Conservation (phyloP, 2,888 invertebrate species). For the Xanthia icteritia region DNA sequence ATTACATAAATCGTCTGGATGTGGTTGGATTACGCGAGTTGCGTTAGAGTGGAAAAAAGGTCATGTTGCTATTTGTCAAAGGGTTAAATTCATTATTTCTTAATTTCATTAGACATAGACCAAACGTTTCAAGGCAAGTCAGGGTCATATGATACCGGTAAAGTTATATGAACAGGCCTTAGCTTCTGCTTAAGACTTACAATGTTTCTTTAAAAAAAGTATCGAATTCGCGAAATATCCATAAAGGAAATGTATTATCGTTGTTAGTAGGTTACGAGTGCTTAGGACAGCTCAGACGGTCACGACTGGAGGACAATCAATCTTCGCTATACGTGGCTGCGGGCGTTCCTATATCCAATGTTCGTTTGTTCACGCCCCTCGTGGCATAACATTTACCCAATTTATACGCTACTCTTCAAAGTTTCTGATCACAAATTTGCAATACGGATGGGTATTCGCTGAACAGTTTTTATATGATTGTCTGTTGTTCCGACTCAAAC, state of each 20-base stretch:
- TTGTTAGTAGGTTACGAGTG: constrained; percentile 40
- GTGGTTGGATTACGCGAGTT: constrained; percentile 8
- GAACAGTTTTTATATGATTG: background rate
- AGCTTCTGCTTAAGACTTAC: background rate
- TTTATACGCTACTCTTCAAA: constrained; percentile 2
- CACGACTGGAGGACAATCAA: constrained; percentile 42
- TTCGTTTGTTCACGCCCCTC: constrained; percentile 11
- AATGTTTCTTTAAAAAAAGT: constrained; percentile 5
- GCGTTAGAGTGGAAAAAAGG: background rate
- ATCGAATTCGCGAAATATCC: background rate
- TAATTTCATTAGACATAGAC: background rate
- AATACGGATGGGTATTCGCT: background rate
- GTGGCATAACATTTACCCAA: constrained; percentile 8
- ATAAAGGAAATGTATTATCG: constrained; percentile 39
- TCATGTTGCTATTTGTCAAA: background rate
- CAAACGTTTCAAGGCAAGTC: background rate
- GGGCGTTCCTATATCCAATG: constrained; percentile 15
- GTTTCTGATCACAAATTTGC: constrained; percentile 16
- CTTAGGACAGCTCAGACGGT: constrained; percentile 32
- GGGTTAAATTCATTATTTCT: background rate
- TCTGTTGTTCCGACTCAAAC: background rate
- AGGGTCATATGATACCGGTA: background rate
- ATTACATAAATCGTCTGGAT: constrained; percentile 13
- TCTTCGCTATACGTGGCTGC: constrained; percentile 52
- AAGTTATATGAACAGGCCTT: background rate